Evolutionary conservation across 2,113 vertebrate genomes (phyloP).

Genomic region (Hemichromis elongatus): DNA sequence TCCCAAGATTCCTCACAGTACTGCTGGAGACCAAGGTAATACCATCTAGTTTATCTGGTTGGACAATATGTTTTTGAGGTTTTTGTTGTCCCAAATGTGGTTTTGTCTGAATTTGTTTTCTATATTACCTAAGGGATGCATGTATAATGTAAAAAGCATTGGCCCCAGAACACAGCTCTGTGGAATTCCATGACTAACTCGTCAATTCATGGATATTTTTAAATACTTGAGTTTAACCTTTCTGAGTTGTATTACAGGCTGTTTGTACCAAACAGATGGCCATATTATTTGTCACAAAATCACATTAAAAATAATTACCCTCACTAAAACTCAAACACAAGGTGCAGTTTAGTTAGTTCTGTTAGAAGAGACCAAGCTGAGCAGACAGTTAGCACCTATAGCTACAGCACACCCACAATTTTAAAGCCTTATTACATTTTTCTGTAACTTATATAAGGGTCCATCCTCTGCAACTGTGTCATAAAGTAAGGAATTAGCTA

Average conservation of each 20-base stretch:
- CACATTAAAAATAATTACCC: not conserved
- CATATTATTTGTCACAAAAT: not conserved
- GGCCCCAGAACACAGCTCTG: not conserved
- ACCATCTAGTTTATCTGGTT: not conserved
- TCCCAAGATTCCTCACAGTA: not conserved
- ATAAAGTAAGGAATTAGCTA: not conserved
- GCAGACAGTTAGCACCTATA: not conserved
- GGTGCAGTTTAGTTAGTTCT: not conserved
- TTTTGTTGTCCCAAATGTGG: not conserved
- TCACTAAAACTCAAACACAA: not conserved
- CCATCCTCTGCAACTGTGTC: not conserved
- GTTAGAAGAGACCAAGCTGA: not conserved
- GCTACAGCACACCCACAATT: not conserved
- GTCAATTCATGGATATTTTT: not conserved
- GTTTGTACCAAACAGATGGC: not conserved
- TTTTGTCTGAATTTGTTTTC: not conserved
- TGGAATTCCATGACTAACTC: not conserved
- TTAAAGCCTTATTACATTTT: not conserved
- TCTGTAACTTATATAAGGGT: not conserved
- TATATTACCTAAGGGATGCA: not conserved
- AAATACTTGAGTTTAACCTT: not conserved
- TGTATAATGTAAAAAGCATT: not conserved
- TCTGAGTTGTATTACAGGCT: not conserved
- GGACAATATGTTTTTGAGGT: not conserved
- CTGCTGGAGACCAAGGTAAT: not conserved